Conservation (phyloP, 2,113 vertebrate species). For the Tyrannus savana region DNA sequence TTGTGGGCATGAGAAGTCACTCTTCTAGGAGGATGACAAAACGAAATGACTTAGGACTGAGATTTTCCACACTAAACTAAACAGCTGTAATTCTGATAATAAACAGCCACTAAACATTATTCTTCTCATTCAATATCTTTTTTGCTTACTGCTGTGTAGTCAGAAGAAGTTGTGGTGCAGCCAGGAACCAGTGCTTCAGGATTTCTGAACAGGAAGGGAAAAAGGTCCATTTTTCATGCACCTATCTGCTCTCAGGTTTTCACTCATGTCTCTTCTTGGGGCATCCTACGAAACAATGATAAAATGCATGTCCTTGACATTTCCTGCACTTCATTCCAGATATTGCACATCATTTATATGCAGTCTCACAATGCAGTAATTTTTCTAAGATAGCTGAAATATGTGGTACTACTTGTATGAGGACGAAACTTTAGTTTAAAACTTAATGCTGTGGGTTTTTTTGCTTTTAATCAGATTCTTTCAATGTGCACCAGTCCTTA, state of each 20-base stretch:
- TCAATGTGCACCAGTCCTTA: neutral
- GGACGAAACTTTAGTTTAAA: neutral
- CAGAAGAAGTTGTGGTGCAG: neutral
- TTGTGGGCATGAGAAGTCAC: neutral
- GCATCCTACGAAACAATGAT: neutral
- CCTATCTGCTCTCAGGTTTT: neutral
- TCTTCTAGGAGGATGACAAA: neutral
- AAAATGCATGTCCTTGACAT: neutral
- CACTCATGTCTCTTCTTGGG: neutral
- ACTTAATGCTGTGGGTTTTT: neutral
- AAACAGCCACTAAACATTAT: neutral
- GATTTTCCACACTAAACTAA: neutral
- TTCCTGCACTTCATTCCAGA: neutral
- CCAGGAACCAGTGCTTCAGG: neutral
- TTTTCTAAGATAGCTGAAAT: conserved; percentile 16
- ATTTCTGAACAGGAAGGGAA: neutral
- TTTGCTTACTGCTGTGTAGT: neutral
- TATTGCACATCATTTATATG: neutral
- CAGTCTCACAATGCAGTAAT: neutral
- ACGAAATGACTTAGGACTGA: neutral
- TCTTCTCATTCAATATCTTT: neutral
- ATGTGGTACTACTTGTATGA: neutral
- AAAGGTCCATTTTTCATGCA: neutral
- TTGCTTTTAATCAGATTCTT: neutral
- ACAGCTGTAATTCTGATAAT: neutral